A percentile compares a stretch with the other conserved stretches of the same genome.
Conservation (phyloP, 2,797 vertebrate species). For the Gadopsis bispinosus region DNA sequence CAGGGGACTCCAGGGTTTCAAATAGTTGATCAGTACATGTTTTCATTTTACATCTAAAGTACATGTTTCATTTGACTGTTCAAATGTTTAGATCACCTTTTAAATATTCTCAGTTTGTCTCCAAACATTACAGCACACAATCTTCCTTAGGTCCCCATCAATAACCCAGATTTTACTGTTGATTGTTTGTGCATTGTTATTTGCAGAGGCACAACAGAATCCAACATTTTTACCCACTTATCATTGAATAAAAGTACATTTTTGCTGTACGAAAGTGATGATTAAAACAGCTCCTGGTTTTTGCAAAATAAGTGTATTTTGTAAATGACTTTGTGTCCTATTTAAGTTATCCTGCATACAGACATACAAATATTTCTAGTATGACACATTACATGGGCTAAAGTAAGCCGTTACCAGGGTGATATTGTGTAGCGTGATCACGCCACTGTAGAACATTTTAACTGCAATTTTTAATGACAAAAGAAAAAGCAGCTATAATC, state of each 20-base stretch:
- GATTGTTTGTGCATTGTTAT: slow-evolving; percentile 14
- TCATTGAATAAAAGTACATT: slow-evolving; percentile 41
- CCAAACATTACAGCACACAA: slow-evolving; percentile 10
- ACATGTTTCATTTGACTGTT: slow-evolving; percentile 2
- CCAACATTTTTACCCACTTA: slow-evolving; percentile 30
- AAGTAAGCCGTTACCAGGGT: not conserved
- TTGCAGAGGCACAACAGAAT: slow-evolving; percentile 39
- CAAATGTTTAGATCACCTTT: slow-evolving; percentile 29
- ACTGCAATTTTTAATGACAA: no score
- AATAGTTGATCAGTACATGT: not conserved
- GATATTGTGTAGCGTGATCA: not conserved
- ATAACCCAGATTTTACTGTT: slow-evolving; percentile 21
- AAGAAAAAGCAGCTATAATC: no score
- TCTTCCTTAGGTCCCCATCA: slow-evolving; percentile 7
- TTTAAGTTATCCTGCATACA: not conserved
- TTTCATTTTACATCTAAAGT: not conserved
- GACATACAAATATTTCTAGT: not conserved
- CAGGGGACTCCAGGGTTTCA: not conserved
- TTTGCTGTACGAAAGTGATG: slow-evolving; percentile 34
- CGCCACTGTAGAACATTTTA: no score
- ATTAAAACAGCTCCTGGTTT: slow-evolving; percentile 20
- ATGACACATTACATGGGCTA: not conserved
- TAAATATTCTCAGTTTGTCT: slow-evolving; percentile 18
- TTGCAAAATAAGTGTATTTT: slow-evolving; percentile 67
- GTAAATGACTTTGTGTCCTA: slow-evolving; percentile 41